Evolutionary conservation across 2,888 invertebrate genomes (phyloP), one percentile per base, ranked within the genome.

Genomic region (Tribolium freemani): DNA sequence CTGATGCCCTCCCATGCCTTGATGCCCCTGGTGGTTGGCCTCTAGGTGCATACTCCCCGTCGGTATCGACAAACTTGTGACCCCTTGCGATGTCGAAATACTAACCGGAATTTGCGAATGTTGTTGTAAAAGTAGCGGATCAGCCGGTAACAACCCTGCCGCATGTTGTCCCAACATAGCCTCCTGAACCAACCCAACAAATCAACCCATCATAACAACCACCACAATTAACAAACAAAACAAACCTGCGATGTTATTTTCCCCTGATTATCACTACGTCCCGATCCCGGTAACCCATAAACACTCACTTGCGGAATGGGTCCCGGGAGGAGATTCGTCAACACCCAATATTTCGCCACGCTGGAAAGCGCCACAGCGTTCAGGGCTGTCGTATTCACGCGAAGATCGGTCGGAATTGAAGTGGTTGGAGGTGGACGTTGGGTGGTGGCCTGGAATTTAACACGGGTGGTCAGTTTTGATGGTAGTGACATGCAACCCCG

Each of bases 331-430:
- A 94, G 88, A 89, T 94, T 94, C 75, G 94, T 93, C 85, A 94
- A 90, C 84, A 94, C 93, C 94, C 93, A 94, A 86, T 94, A 94
- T 86, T 94, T 94, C 77, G 93, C 93, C 82, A 93, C 93, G 87
- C 90, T 92, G 84, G 91, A 91, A 87, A 93, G 89, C 83, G 93
- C 91, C 82, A 93, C 92, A 68, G 89, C 89, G 84, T 91, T 91
- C 76, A 91, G 88, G 71, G 91, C 91, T 57, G 91, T 90, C 0
- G 91, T 90, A 83, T 91, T 91, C 51, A 91, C 91, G 81, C 91
- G 85, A 54, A 91, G 84, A 84, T 91, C 91, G 5, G 91, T 90
- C 57, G 91, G 90, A 26, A 87, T 84, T 73, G 90, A 88, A 67
- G 90, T 89, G 63, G 90, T 88, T 56, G 90, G 88, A 61, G 85